A percentile compares a stretch with the other conserved stretches of the same genome.
Conservation (phyloP, 2,888 invertebrate genomes). For the Calameuta filiformis region DNA sequence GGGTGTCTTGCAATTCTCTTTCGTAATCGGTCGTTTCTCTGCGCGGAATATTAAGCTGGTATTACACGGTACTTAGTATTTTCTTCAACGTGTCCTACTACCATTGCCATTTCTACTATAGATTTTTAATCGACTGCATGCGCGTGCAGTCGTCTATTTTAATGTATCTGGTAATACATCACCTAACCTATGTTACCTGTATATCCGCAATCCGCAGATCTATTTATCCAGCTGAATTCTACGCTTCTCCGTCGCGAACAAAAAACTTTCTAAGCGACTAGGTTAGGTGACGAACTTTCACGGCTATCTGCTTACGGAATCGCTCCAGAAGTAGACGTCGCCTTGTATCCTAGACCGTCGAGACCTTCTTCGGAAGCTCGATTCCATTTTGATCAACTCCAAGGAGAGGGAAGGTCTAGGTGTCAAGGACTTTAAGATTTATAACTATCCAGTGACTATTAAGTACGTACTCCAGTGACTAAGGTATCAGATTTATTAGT, state of each 20-base stretch:
- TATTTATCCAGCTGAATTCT: background rate
- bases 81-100: background rate
- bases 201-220: background rate
- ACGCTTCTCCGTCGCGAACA: conserved; percentile 7
- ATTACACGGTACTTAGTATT: conserved; percentile 35
- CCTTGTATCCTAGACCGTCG: background rate
- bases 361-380: background rate
- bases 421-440: background rate
- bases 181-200: background rate
- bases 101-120: background rate
- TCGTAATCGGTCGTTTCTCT: conserved; percentile 44
- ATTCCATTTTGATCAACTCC: background rate
- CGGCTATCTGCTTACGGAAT: conserved; percentile 33
- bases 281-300: conserved; percentile 44
- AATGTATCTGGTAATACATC: background rate
- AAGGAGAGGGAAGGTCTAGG: background rate
- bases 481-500: background rate
- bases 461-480: background rate
- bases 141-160: background rate
- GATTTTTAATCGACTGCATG: background rate
- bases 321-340: conserved; percentile 22
- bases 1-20: conserved; percentile 41
- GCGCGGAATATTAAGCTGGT: conserved; percentile 49
- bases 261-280: conserved; percentile 40
- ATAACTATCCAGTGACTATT: background rate